A percentile compares a stretch with the other conserved stretches of the same genome.
Conservation (phyloP, 2,797 vertebrate species). For the Aphelocoma californica region DNA sequence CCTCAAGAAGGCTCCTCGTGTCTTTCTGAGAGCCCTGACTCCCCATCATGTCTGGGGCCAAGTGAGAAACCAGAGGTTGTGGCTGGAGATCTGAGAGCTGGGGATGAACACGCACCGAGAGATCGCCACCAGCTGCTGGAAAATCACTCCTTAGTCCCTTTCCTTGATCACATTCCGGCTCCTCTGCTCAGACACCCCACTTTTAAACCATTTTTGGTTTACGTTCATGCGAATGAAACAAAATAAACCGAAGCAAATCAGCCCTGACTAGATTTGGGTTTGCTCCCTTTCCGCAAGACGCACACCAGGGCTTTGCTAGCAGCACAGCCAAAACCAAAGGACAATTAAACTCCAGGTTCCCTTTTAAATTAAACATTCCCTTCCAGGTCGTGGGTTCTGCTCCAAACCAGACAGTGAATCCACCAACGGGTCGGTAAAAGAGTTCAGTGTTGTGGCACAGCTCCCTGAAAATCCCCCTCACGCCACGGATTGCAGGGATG, state of each 20-base stretch:
- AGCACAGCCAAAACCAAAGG: constrained; percentile 29
- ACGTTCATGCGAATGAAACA: not conserved
- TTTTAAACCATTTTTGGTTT: not conserved
- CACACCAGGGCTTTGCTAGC: not conserved
- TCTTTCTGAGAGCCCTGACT: not conserved
- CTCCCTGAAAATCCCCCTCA: not conserved
- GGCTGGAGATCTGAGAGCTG: not conserved
- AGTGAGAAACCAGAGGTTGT: not conserved
- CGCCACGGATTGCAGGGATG: fast-evolving
- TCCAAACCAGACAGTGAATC: constrained; percentile 17
- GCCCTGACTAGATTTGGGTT: not conserved
- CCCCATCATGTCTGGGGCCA: not conserved
- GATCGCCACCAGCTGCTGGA: not conserved
- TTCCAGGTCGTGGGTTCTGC: not conserved
- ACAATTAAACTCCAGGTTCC: constrained; percentile 25
- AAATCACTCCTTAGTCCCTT: not conserved
- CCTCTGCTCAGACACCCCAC: not conserved
- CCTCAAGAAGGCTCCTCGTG: not conserved
- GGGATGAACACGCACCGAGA: not conserved
- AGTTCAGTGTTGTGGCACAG: not conserved
- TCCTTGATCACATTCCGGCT: not conserved
- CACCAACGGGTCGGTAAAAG: not conserved
- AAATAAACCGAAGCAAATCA: constrained; percentile 6
- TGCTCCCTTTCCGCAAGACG: not conserved
- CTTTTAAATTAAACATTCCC: not conserved